Evolutionary conservation across 2,113 vertebrate genomes (phyloP), one percentile per base, ranked within the genome.

Genomic region (Oreochromis aureus): DNA sequence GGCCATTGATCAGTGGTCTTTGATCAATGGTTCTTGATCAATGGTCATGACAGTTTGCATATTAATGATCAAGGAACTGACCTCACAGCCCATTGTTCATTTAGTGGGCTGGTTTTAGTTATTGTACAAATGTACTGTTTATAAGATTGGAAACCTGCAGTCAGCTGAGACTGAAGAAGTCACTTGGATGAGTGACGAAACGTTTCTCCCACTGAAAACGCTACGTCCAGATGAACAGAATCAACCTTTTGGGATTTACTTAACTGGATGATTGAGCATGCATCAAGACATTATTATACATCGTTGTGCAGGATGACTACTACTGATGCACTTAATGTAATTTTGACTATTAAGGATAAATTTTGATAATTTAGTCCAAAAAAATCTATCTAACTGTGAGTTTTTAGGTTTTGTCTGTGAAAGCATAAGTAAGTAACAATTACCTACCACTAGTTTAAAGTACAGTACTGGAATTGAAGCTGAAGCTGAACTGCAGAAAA

Each of bases 101-200:
- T 34, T 7, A 34, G 7, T 34, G 34, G 7, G 34, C 7, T 34
- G 1, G 34, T 8, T 34, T 34, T 7, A 34, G 34, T 34, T 8
- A 34, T 34, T 34, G 34, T 34, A 7, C 34, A 34, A 34, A 34
- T 34, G 34, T 3, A 3, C 34, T 34, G 34, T 34, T 34, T 8
- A 34, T 1, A 59, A 2, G 56, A 3, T 16, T 16, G 24, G 56
- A 59, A 18, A 59, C 27, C 58, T 59, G 58, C 58, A 10, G 15
- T 18, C 58, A 32, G 58, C 58, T 61, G 27, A 59, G 1, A 30
- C 56, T 59, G 15, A 59, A 59, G 56, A 18, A 6, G 58, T 61
- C 58, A 34, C 0, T 3, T 1, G 8, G 30, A 61, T 61, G 27
- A 61, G 2, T 0, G 58, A 61, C 2, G 0, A 6, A 34, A 61